A percentile compares a stretch with the other conserved stretches of the same genome.
Conservation (phyloP, 2,888 invertebrate species). For the Mythimna lalbum region DNA sequence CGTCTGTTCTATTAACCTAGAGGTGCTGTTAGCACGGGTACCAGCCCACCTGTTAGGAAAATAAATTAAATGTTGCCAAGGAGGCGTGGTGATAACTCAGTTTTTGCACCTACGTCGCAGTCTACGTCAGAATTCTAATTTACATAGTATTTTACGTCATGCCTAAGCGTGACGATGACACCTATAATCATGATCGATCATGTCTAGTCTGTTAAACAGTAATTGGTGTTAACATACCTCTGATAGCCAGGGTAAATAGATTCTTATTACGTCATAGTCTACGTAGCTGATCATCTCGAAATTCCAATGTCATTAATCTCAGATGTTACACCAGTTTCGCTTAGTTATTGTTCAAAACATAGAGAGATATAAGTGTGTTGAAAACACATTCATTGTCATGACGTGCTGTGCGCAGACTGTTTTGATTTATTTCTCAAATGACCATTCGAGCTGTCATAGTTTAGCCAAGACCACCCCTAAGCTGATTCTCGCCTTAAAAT, state of each 20-base stretch:
- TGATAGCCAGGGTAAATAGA: conserved; percentile 11
- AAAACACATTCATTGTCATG: background rate
- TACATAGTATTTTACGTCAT: background rate
- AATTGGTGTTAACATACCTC: background rate
- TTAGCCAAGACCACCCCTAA: background rate
- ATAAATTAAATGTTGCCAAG: background rate
- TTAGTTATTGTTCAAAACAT: background rate
- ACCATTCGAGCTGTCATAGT: background rate
- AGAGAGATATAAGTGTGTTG: background rate
- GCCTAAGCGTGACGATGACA: background rate
- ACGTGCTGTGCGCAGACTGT: no score
- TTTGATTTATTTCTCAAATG: background rate
- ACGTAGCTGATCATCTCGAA: background rate
- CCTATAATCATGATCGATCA: conserved; percentile 16
- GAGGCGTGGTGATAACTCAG: background rate
- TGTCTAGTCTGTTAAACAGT: background rate
- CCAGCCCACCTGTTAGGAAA: no score
- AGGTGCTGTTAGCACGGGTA: no score
- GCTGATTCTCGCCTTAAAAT: background rate
- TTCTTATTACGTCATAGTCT: conserved; percentile 2
- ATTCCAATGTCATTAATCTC: conserved; percentile 11
- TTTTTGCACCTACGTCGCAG: conserved; percentile 5
- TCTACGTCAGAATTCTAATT: background rate
- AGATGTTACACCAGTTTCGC: background rate
- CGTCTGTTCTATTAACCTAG: no score